Evolutionary conservation across 2,888 invertebrate species (phyloP), one percentile per base, ranked within the genome.

Genomic region (Cosmia pyralina): DNA sequence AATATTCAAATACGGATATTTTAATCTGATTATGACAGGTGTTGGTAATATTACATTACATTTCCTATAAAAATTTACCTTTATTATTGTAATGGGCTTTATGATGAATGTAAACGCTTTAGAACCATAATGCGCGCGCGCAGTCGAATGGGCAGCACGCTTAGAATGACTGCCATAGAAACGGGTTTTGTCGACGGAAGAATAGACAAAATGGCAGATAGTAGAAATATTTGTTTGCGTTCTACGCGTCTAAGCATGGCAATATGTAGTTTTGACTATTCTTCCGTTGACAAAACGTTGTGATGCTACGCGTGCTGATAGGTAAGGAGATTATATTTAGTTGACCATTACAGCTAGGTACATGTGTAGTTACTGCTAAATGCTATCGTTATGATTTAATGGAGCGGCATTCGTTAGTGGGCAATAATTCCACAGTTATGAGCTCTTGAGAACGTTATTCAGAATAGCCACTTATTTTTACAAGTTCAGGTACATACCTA

Each of bases 321-420:
- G 77, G 10, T 64, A 17, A 73, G 38, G 41, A 82, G 76, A 81
- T 4, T 78, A 77, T 74, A 77, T 81, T 87, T 88, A 72, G 81
- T 79, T 77, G 79, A 62, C 70, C 68, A 79, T 85, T 83, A 86
- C 71, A 69, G 82, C 83, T 81, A 28, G 28, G 28, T 28, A 82
- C 81, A 57, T 55, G 67, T 55, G 34, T 48, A 59, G 48, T 67
- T 67, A 52, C 72, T 75, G 75, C 84, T 83, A 71, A 78, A 67
- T 53, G 68, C 46, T 60, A 57, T 48, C 60, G 48, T 60, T 65
- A 79, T 55, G 68, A 75, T 73, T 67, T 85, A 82, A 77, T 82
- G 71, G 60, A 63, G 71, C 64, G 22, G 46, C 48, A 44, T 68
- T 68, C 57, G 50, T 58, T 63, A 28, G 60, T 57, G 41, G 60